Evolutionary conservation across 2,113 vertebrate genomes (phyloP).

Genomic region (Melanerpes formicivorus): DNA sequence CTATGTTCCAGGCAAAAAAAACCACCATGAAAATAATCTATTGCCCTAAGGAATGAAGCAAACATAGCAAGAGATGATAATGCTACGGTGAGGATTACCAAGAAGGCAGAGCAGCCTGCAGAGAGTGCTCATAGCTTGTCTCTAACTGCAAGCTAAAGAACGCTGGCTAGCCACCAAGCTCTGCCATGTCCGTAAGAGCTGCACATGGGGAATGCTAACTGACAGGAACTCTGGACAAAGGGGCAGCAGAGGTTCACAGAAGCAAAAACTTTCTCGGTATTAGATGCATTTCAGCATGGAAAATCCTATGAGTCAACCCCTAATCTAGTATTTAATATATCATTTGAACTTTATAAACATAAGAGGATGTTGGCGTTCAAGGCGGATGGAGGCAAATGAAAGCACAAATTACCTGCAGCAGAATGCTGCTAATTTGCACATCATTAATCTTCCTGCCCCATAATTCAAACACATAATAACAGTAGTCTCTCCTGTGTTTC

Average conservation of each 20-base stretch:
- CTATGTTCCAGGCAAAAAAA: neutral
- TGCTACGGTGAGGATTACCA: neutral
- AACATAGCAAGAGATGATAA: neutral
- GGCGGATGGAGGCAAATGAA: neutral
- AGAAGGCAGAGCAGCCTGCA: neutral
- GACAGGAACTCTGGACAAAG: neutral
- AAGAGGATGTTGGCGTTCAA: neutral
- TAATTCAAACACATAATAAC: conserved; percentile 38
- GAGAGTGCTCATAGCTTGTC: neutral
- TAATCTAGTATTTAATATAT: conserved; percentile 44
- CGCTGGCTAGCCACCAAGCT: neutral
- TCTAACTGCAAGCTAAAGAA: neutral
- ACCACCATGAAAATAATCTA: neutral
- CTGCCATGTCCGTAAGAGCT: neutral
- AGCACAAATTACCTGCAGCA: conserved; percentile 35
- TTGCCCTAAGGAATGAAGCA: neutral
- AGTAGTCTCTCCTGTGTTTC: neutral
- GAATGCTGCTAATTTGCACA: conserved; percentile 46
- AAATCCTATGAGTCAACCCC: conserved; percentile 20
- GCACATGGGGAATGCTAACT: neutral
- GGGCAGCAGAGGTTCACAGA: neutral
- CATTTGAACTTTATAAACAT: neutral
- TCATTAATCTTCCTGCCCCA: conserved; percentile 27
- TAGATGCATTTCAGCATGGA: neutral
- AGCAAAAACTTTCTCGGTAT: neutral